Evolutionary conservation across 1,140 invertebrate genomes (phyloP), one percentile per base, ranked within the genome.

Genomic region (Oryctes rhinoceros): DNA sequence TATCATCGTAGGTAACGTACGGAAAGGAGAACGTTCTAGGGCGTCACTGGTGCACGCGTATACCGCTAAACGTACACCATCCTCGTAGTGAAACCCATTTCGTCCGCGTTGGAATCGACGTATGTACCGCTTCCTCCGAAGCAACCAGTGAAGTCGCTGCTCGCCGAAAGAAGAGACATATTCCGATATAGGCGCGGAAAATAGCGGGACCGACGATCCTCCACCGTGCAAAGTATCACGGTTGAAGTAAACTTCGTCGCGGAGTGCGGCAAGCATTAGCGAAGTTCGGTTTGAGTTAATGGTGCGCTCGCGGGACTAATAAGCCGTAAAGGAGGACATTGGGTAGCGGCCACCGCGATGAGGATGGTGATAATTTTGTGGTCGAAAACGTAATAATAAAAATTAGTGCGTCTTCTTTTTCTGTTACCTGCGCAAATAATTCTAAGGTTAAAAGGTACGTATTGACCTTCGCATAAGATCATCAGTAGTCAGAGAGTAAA

Each of bases 331-430:
- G 15, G 15, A 18, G 53, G 18, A 59, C 18, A 59, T 59, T 18
- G 53, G 53, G 7, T 59, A 18, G 15, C n/a, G 53, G 18, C 15
- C 53, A 59, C n/a, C n/a, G 13, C 15, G 5, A 18, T 59, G 53
- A 59, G 53, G 18, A 59, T 59, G 53, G 53, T 59, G 53, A 59
- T 59, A 59, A 59, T 59, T 59, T 59, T 59, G 53, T 59, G 53
- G 53, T 59, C 53, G 15, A 59, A 59, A n/a, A 59, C 53, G 15
- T 59, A 59, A 59, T 59, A 6, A 59, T 59, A 18, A 59, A 59
- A 53, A 59, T n/a, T 59, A 18, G 53, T 59, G 53, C 18, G 53
- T 59, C 15, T 53, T 18, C 18, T 59, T 59, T 59, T 59, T 59
- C 5, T 59, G 53, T 59, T 59, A 59, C 53, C 53, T 18, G 53